Percentiles rank a stretch among this genome's conserved stretches.
phyloP scores from a whole-genome alignment of 2,888 invertebrate genomes.

The Melangyna quadrimaculata region DNA sequence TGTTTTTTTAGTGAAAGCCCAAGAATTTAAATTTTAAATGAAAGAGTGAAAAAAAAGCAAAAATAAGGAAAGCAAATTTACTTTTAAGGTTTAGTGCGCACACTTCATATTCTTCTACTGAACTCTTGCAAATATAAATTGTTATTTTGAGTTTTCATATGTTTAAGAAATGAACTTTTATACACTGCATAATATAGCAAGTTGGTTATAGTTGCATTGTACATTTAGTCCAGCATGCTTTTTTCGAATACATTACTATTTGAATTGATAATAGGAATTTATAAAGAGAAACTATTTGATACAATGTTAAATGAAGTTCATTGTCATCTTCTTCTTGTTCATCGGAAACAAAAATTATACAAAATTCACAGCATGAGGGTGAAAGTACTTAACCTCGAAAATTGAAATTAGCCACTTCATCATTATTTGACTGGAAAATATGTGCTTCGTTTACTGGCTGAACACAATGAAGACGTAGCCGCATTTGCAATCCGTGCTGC shows the following conservation, averaged over 20 bases:
- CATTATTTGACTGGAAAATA: too few relatives aligned
- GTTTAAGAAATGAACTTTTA: background rate
- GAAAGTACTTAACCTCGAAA: background rate
- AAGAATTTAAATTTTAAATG: background rate
- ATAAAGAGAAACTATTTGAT: background rate
- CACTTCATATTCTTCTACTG: conserved; percentile 9
- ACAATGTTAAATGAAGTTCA: too few relatives aligned
- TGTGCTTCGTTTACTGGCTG: too few relatives aligned
- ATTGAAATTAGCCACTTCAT: background rate
- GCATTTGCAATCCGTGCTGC: too few relatives aligned
- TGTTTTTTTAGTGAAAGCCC: conserved; percentile 5
- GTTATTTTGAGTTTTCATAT: background rate
- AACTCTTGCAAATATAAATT: background rate
- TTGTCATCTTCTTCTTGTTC: background rate
- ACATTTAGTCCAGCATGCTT: background rate
- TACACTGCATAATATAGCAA: background rate
- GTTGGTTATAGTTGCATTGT: background rate
- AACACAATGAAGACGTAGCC: too few relatives aligned
- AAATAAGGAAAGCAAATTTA: background rate
- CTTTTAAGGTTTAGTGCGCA: background rate
- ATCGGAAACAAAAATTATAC: too few relatives aligned
- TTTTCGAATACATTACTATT: background rate
- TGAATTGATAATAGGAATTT: background rate
- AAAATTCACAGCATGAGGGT: too few relatives aligned
- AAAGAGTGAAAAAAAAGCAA: background rate